These are phyloP conservation scores for Tetramorium bicarinatum DNA, from an alignment of 2,888 invertebrate species.

Conservation along the genomic window DNA sequence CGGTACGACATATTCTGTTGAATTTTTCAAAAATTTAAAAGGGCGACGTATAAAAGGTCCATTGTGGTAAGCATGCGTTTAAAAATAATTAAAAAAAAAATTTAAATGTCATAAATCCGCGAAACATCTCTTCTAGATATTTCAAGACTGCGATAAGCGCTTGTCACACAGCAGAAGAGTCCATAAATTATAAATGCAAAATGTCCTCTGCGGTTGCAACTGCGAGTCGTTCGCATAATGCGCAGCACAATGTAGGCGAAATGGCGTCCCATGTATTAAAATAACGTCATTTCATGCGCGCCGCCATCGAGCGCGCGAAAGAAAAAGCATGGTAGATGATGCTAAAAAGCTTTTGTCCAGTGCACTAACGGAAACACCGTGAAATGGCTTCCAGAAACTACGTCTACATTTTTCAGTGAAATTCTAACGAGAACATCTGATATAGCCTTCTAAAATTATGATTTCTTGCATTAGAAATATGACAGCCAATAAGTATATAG, in stretches of 20 bases:
- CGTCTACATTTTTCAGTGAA: conserved; percentile 43
- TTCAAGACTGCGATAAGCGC: conserved; percentile 49
- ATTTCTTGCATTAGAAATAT: neutral
- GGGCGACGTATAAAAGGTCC: neutral
- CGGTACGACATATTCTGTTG: neutral
- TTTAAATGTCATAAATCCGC: conserved; percentile 7
- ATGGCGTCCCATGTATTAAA: conserved; percentile 58
- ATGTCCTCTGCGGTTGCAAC: conserved; percentile 66
- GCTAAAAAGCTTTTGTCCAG: conserved; percentile 57
- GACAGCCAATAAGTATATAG: neutral
- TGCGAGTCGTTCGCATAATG: conserved; percentile 59
- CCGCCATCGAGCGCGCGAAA: conserved; percentile 55
- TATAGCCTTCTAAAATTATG: conserved; percentile 18
- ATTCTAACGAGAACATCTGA: conserved; percentile 15
- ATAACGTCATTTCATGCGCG: conserved; percentile 59
- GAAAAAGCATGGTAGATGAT: conserved; percentile 40
- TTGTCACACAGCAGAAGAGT: conserved; percentile 44
- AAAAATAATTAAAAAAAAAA: conserved; percentile 26
- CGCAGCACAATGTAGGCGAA: conserved; percentile 38
- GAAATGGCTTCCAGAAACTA: neutral
- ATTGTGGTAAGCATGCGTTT: neutral
- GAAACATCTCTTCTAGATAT: conserved; percentile 37
- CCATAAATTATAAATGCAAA: conserved; percentile 72
- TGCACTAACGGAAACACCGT: conserved; percentile 35
- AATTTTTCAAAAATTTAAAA: neutral